Percentiles rank a stretch among this genome's conserved stretches.
Evolutionary conservation across 2,797 vertebrate species (phyloP).

Genomic region (Pyrocephalus nanus): DNA sequence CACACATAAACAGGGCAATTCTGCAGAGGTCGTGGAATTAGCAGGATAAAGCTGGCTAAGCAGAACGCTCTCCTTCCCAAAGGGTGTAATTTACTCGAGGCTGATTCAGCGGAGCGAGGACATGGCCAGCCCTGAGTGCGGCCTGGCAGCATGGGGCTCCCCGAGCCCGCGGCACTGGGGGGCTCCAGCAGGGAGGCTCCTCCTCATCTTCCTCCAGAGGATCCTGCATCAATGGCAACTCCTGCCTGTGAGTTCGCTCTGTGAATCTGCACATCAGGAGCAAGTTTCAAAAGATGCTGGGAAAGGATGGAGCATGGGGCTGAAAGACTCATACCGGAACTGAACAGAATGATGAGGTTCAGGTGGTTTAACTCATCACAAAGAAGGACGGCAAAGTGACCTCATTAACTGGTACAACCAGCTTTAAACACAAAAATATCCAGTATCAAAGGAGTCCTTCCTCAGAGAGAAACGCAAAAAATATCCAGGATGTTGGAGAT

Average conservation of each 20-base stretch:
- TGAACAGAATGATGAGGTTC: neutral
- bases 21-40: slow-evolving; percentile 40
- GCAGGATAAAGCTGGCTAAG: slow-evolving; percentile 29
- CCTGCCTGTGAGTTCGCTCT: neutral
- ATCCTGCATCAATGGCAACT: neutral
- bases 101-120: slow-evolving; percentile 20
- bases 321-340: neutral
- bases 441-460: neutral
- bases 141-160: neutral
- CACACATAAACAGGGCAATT: neutral
- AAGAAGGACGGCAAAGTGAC: neutral
- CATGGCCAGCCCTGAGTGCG: accelerated
- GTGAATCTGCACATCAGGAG: neutral
- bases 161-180: neutral
- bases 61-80: neutral
- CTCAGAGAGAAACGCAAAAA: neutral
- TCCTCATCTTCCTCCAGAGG: neutral
- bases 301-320: neutral
- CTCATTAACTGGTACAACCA: neutral
- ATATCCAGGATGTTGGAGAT: neutral
- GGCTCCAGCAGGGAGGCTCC: neutral
- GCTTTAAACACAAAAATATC: neutral
- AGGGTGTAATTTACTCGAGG: slow-evolving; percentile 47
- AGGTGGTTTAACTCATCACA: neutral
- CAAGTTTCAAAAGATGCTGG: neutral